These are phyloP conservation scores for Anthopleura xanthogrammica DNA, from an alignment of 92 coral and sea anemone species.

Conservation along the genomic window DNA sequence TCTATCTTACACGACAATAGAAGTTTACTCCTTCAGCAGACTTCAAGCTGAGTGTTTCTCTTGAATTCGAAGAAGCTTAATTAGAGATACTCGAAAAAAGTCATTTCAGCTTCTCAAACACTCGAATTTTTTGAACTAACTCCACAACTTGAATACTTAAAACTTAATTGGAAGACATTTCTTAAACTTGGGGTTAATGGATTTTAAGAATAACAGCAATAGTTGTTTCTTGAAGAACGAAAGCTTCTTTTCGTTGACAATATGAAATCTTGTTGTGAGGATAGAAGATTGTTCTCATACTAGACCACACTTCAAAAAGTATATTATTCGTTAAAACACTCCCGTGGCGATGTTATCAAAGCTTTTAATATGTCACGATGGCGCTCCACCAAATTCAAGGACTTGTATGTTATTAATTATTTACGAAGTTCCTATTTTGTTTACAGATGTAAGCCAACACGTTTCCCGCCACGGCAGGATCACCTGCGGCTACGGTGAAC, in stretches of 20 bases:
- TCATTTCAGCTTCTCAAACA: background rate
- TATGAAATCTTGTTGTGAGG: background rate
- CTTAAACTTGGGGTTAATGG: background rate
- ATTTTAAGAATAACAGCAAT: background rate
- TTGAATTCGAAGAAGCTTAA: background rate
- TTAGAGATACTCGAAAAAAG: background rate
- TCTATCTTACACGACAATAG: background rate
- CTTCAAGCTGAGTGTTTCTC: background rate
- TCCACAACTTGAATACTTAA: background rate
- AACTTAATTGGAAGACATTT: background rate
- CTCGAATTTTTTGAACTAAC: background rate
- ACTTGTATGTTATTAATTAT: constrained; percentile 64
- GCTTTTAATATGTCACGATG: background rate
- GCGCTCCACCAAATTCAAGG: constrained; percentile 2
- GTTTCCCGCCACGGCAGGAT: constrained; percentile 35
- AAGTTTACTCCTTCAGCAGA: background rate
- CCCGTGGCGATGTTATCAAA: constrained; percentile 17
- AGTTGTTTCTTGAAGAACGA: background rate
- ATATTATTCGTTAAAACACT: background rate
- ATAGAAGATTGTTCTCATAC: background rate
- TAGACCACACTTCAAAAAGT: background rate
- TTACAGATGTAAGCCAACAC: constrained; percentile 52
- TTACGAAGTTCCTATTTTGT: constrained; percentile 55
- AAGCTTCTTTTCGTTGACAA: background rate
- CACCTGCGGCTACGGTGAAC: constrained; percentile 42